Percentiles rank a stretch among this genome's conserved stretches.
Evolutionary conservation across 2,797 vertebrate species (phyloP).

Genomic region (Aplochiton taeniatus): DNA sequence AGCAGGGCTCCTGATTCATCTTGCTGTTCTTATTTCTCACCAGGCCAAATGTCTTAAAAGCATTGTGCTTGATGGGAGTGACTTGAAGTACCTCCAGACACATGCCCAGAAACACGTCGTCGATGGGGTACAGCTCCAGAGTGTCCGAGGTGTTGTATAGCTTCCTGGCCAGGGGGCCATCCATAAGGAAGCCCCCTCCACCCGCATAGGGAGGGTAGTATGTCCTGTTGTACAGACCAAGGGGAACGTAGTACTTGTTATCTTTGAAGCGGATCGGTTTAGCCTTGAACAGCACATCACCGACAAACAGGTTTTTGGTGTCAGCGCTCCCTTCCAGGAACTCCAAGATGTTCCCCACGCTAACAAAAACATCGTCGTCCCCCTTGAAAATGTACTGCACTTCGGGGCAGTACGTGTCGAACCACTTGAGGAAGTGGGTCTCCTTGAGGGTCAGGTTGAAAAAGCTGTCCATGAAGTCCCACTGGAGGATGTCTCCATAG

Average conservation of each 20-base stretch:
- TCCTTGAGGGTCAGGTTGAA: constrained; percentile 99
- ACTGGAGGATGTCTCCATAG: constrained; percentile 91
- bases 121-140: constrained; percentile 91
- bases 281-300: constrained; percentile 87
- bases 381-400: constrained; percentile 91
- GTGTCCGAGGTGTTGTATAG: constrained; percentile 80
- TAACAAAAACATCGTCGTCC: constrained; percentile 92
- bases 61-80: constrained; percentile 81
- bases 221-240: constrained; percentile 80
- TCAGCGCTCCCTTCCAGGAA: constrained; percentile 77
- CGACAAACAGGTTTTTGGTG: constrained; percentile 81
- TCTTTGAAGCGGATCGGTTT: constrained; percentile 88
- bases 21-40: constrained; percentile 89
- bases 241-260: constrained; percentile 95
- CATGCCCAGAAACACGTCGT: constrained; percentile 97
- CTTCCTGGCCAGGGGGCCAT: constrained; percentile 78
- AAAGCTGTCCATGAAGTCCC: constrained; percentile 95
- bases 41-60: constrained; percentile 95
- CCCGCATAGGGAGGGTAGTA: constrained; percentile 92
- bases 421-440: constrained; percentile 95
- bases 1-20: constrained; percentile 93
- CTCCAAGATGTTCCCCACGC: constrained; percentile 87
- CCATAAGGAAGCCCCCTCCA: constrained; percentile 94
- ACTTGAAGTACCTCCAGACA: constrained; percentile 89
- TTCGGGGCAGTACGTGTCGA: constrained; percentile 84